phyloP scores from a whole-genome alignment of 2,797 vertebrate genomes.

The Manis pentadactyla region DNA sequence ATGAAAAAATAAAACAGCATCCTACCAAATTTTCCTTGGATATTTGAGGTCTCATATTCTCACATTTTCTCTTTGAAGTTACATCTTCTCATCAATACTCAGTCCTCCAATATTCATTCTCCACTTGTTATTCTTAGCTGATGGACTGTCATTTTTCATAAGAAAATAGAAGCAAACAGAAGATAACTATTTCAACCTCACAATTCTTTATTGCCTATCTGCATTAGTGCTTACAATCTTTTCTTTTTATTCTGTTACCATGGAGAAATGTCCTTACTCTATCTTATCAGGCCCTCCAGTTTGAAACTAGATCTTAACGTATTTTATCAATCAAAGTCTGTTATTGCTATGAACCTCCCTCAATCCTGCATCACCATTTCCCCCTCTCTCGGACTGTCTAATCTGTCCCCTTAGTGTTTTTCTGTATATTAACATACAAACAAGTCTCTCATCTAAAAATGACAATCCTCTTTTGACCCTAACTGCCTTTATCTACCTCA shows the following conservation, averaged over 20 bases:
- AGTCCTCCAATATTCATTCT: neutral
- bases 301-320: neutral
- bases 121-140: neutral
- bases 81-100: neutral
- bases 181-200: neutral
- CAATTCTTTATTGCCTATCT: neutral
- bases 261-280: neutral
- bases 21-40: neutral
- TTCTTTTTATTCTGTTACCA: neutral
- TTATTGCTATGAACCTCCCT: neutral
- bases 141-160: neutral
- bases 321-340: neutral
- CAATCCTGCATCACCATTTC: neutral
- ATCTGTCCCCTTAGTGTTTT: neutral
- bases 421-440: neutral
- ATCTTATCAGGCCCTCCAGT: neutral
- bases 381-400: neutral
- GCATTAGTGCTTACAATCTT: neutral
- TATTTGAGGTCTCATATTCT: neutral
- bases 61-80: neutral
- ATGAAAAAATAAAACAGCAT: neutral
- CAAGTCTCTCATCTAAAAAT: neutral
- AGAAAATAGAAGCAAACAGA: neutral
- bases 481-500: neutral
- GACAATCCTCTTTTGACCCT: neutral